Evolutionary conservation across 2,888 invertebrate genomes (phyloP).

Genomic region (Aethes cnicana): DNA sequence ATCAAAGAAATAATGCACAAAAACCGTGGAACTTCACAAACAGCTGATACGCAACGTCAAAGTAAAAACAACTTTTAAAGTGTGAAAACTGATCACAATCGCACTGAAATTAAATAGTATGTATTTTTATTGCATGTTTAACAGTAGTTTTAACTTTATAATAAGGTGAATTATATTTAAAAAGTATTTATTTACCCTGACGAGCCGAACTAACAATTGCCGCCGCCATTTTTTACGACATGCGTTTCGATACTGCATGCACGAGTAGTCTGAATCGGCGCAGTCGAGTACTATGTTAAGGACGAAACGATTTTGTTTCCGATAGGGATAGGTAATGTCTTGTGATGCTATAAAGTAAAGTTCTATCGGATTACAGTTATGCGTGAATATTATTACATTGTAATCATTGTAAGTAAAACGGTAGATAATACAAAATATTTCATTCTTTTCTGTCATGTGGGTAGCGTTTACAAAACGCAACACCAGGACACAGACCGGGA

Average conservation of each 20-base stretch:
- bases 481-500: too few species aligned
- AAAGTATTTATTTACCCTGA: slow-evolving; percentile 74
- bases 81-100: slow-evolving; percentile 19
- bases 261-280: too few species aligned
- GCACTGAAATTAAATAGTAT: slow-evolving; percentile 26
- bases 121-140: slow-evolving; percentile 14
- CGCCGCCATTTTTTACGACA: slow-evolving; percentile 70
- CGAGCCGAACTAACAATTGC: slow-evolving; percentile 81
- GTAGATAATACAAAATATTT: too few species aligned
- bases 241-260: slow-evolving; percentile 43
- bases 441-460: too few species aligned
- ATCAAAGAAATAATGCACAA: slow-evolving; percentile 30
- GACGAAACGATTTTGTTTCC: too few species aligned
- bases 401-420: too few species aligned
- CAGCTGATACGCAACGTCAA: slow-evolving; percentile 66
- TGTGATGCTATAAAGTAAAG: too few species aligned
- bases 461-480: too few species aligned
- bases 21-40: slow-evolving; percentile 47
- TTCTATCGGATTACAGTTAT: too few species aligned
- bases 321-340: too few species aligned
- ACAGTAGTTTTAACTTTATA: not conserved
- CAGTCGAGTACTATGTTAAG: not conserved
- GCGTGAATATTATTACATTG: too few species aligned
- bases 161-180: slow-evolving; percentile 33
- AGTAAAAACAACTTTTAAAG: slow-evolving; percentile 40